These are phyloP conservation scores for Drosophila villosipedis DNA, from an alignment of 2,888 invertebrate species.

Conservation along the genomic window DNA sequence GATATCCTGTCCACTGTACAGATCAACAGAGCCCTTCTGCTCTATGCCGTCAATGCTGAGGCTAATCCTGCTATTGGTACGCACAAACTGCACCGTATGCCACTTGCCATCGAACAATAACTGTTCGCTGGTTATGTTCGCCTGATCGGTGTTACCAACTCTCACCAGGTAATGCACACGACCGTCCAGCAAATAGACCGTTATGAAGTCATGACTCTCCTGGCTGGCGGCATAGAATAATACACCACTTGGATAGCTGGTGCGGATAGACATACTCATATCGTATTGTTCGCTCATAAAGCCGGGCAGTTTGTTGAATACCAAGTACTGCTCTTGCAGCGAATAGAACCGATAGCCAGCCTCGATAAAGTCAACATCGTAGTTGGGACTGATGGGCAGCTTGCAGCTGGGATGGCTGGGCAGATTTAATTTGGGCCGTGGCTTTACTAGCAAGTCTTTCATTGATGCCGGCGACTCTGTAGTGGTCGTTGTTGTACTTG, in stretches of 20 bases:
- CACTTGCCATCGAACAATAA: conserved; percentile 91
- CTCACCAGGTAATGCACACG: conserved; percentile 89
- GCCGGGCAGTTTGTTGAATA: conserved; percentile 88
- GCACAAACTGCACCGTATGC: conserved; percentile 91
- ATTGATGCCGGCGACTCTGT: conserved; percentile 31
- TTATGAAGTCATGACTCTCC: conserved; percentile 89
- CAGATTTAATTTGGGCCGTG: conserved; percentile 56
- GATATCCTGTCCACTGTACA: conserved; percentile 87
- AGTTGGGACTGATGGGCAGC: conserved; percentile 83
- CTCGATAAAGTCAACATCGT: conserved; percentile 81
- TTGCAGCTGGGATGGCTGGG: conserved; percentile 83
- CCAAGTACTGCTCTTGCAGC: conserved; percentile 89
- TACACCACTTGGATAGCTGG: conserved; percentile 90
- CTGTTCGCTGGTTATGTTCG: conserved; percentile 87
- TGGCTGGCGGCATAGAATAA: conserved; percentile 92
- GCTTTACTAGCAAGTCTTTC: conserved; percentile 7
- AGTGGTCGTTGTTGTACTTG: conserved; percentile 60
- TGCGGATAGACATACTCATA: conserved; percentile 91
- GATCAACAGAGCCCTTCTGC: conserved; percentile 70
- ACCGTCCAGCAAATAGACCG: conserved; percentile 91
- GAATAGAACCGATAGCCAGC: conserved; percentile 84
- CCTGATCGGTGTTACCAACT: conserved; percentile 88
- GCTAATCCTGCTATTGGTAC: conserved; percentile 88
- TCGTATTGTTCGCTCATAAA: conserved; percentile 89
- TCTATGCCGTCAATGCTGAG: conserved; percentile 76